A percentile compares a stretch with the other conserved stretches of the same genome.
Conservation (phyloP, 2,797 vertebrate species). For the Melopsittacus undulatus region DNA sequence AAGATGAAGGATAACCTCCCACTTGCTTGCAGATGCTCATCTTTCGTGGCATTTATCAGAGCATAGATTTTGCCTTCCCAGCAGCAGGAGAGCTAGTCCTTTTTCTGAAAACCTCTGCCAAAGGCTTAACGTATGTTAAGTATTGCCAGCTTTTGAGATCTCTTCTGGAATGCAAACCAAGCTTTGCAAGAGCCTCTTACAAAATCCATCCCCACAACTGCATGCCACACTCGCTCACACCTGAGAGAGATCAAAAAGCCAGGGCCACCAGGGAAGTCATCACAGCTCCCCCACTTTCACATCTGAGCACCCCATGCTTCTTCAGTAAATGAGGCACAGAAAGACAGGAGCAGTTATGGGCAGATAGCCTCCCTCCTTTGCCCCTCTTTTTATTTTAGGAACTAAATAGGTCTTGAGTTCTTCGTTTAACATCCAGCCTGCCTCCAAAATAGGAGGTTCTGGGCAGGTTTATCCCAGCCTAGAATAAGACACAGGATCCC, state of each 20-base stretch:
- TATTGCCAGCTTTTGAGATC: constrained; percentile 1
- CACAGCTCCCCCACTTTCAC: neutral
- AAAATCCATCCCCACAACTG: neutral
- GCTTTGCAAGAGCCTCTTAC: neutral
- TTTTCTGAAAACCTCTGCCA: neutral
- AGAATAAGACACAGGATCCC: neutral
- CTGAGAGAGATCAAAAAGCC: neutral
- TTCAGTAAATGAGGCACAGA: neutral
- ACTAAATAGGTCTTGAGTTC: neutral
- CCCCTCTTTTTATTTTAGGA: neutral
- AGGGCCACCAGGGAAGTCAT: neutral
- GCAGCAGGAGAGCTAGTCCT: neutral
- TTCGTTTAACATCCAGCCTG: neutral
- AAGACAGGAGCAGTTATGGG: neutral
- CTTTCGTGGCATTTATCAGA: neutral
- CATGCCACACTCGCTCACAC: neutral
- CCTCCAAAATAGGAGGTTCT: neutral
- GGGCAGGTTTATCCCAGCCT: neutral
- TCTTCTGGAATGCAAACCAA: neutral
- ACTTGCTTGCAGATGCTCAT: neutral
- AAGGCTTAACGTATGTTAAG: neutral
- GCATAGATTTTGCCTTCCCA: neutral
- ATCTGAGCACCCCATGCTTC: neutral
- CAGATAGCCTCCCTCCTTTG: neutral
- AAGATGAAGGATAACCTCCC: neutral